Percentiles rank a stretch among this genome's conserved stretches.
Conservation (phyloP, 2,113 vertebrate species). For the Sialia sialis region DNA sequence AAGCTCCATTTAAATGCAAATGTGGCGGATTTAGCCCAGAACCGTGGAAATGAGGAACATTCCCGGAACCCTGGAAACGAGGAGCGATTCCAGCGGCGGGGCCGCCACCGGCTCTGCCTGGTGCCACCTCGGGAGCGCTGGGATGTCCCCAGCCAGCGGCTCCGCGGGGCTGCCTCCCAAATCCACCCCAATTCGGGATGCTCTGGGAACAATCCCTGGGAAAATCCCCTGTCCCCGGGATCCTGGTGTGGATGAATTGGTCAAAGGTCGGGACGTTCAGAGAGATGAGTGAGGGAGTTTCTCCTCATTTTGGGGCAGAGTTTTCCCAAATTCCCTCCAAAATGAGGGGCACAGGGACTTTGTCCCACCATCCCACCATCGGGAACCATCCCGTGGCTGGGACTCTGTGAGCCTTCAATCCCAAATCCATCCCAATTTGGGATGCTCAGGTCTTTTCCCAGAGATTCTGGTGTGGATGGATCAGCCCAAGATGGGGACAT, state of each 20-base stretch:
- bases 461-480: background rate
- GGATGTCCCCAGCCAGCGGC: background rate
- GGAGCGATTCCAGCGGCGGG: background rate
- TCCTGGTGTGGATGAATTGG: background rate
- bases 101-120: background rate
- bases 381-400: background rate
- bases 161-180: background rate
- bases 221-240: background rate
- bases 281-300: fast-evolving
- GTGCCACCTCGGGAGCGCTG: background rate
- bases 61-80: slow-evolving; percentile 43
- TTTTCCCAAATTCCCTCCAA: background rate
- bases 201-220: no score
- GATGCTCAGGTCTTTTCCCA: background rate
- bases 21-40: slow-evolving; percentile 14
- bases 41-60: background rate
- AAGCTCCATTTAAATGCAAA: slow-evolving; percentile 79
- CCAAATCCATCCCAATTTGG: fast-evolving
- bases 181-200: fast-evolving
- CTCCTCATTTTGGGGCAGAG: background rate
- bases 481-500: no score
- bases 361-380: background rate
- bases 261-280: no score
- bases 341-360: fast-evolving
- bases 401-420: background rate